phyloP scores from a whole-genome alignment of 92 coral and sea anemone genomes.

The Paragorgia papillata region DNA sequence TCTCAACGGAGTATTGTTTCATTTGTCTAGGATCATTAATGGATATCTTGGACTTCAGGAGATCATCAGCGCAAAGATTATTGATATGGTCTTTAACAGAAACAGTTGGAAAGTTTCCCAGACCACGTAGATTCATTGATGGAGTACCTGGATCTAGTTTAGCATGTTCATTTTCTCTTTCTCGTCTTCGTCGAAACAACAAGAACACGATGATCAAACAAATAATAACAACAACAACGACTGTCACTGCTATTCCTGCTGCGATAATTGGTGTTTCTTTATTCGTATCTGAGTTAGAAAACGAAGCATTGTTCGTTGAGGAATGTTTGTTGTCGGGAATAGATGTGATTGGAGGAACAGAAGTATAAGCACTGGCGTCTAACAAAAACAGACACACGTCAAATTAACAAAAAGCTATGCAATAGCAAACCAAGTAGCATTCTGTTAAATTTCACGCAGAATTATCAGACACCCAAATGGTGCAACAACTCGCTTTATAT shows the following conservation, averaged over 20 bases:
- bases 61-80: constrained; percentile 77
- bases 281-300: background rate
- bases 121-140: constrained; percentile 44
- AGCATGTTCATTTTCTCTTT: constrained; percentile 47
- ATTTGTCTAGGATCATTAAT: constrained; percentile 79
- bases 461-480: too few relatives aligned
- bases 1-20: constrained; percentile 77
- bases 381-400: too few relatives aligned
- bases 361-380: too few relatives aligned
- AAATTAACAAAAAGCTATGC: too few relatives aligned
- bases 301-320: too few relatives aligned
- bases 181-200: constrained; percentile 35
- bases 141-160: constrained; percentile 55
- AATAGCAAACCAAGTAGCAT: too few relatives aligned
- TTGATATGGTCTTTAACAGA: constrained; percentile 70
- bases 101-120: constrained; percentile 65
- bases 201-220: background rate
- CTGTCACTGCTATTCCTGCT: background rate
- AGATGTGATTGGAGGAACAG: too few relatives aligned
- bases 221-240: background rate
- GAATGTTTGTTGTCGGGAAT: too few relatives aligned
- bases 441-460: too few relatives aligned
- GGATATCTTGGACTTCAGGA: constrained; percentile 77
- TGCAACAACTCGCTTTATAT: too few relatives aligned
- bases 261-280: background rate